Percentiles rank a stretch among this genome's conserved stretches.
These are phyloP conservation scores for Pomacea canaliculata DNA, from an alignment of 2,888 invertebrate species.

Conservation along the genomic window DNA sequence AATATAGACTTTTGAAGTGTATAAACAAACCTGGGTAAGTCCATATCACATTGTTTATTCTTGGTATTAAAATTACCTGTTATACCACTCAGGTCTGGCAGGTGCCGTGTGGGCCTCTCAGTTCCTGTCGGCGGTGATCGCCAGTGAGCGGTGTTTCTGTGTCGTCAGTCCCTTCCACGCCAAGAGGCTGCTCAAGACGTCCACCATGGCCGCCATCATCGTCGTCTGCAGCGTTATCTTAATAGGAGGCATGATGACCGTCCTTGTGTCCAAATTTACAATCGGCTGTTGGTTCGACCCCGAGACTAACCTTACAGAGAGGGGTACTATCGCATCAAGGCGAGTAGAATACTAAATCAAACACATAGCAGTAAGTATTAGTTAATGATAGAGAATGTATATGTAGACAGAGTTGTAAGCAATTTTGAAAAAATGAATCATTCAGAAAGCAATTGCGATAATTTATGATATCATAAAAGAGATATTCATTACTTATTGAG, in stretches of 20 bases:
- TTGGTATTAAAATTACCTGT: too few species aligned
- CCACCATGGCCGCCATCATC: slow-evolving; percentile 23
- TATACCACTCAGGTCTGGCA: slow-evolving; percentile 2
- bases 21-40: too few species aligned
- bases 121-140: slow-evolving; percentile 24
- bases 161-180: slow-evolving; percentile 21
- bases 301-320: slow-evolving; percentile 1
- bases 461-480: too few species aligned
- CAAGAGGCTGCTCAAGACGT: slow-evolving; percentile 15
- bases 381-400: too few species aligned
- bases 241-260: slow-evolving; percentile 10
- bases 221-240: slow-evolving; percentile 2
- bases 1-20: background rate
- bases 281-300: slow-evolving; percentile 15
- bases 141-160: slow-evolving; percentile 23
- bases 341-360: too few species aligned
- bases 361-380: too few species aligned
- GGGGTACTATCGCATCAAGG: too few species aligned
- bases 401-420: too few species aligned
- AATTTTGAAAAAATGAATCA: too few species aligned
- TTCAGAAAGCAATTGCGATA: too few species aligned
- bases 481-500: too few species aligned
- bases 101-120: slow-evolving; percentile 18
- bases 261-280: slow-evolving; percentile 10
- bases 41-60: too few species aligned